These are phyloP conservation scores for Bugula neritina DNA, from an alignment of 2,888 invertebrate genomes.

Conservation along the genomic window DNA sequence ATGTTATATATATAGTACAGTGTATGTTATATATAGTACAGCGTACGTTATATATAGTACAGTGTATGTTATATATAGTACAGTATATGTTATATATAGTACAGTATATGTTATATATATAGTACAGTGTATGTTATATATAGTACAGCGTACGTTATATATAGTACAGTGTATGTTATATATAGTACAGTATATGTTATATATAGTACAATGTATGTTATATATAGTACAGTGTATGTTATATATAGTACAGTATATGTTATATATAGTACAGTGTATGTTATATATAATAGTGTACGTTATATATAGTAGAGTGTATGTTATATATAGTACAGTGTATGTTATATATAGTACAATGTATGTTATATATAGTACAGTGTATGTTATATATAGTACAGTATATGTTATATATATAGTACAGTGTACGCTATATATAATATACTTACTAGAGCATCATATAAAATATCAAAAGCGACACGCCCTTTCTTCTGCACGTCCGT, in stretches of 20 bases:
- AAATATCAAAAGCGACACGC: not conserved
- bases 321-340: not conserved
- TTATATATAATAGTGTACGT: not conserved
- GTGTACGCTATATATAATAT: not conserved
- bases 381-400: not conserved
- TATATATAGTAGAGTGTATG: not conserved
- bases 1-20: no score
- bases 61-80: not conserved
- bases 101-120: not conserved
- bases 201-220: no score
- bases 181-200: no score
- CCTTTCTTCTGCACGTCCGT: slow-evolving; percentile 14
- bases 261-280: no score
- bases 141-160: not conserved
- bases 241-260: no score
- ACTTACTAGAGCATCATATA: slow-evolving; percentile 14
- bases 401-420: not conserved
- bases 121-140: not conserved
- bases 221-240: no score
- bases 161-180: no score
- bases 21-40: no score
- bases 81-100: not conserved
- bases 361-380: not conserved
- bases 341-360: not conserved
- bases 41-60: not conserved